Base-by-base conservation (phyloP, 2,888 invertebrate species). In the Blastobasis lacticolella region DNA sequence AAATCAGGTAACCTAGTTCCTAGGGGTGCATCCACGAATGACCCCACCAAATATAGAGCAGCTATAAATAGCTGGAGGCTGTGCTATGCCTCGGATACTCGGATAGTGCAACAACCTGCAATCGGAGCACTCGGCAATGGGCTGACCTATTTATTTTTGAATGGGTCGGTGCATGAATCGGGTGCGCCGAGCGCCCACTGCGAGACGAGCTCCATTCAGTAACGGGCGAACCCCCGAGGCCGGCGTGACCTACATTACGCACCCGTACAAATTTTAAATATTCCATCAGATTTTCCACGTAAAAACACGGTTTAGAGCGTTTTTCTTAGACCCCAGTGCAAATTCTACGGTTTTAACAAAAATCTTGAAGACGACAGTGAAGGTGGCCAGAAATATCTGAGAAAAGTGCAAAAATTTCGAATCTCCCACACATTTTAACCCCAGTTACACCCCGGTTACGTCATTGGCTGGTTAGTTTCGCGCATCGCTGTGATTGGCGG, bases 121-220 rank as follows among this genome's bases (percentile, higher is more conserved):
- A 75, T 69, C 81, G 71, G 85, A 78, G 63, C 83, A 82, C 82
- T 70, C 71, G 86, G 87, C 86, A 86, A 81, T 82, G 76, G 82
- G 82, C 75, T 85, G 87, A 88, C 88, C 88, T 84, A 88, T 81
- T 76, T 88, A 83, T 86, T 84, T 83, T 85, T 87, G 82, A 87
- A 88, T 87, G 87, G 81, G 68, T 71, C 70, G 77, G 64, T 73
- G 80, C 78, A 85, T 85, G 86, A 84, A 86, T 85, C 84, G 80
- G 82, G 78, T 23, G 23, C 23, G 23, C 23, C 23, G 67, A 69
- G 75, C 75, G 72, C 75, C 77, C 83, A 72, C 73, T 75, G 71
- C 81, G 75, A 78, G 72, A 66, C 71, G 75, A 68, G 67, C 69
- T 79, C 65, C 88, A 88, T 88, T 88, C 86, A 88, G 84, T 83